Conservation (phyloP, 2,888 invertebrate genomes). For the Apamea crenata region DNA sequence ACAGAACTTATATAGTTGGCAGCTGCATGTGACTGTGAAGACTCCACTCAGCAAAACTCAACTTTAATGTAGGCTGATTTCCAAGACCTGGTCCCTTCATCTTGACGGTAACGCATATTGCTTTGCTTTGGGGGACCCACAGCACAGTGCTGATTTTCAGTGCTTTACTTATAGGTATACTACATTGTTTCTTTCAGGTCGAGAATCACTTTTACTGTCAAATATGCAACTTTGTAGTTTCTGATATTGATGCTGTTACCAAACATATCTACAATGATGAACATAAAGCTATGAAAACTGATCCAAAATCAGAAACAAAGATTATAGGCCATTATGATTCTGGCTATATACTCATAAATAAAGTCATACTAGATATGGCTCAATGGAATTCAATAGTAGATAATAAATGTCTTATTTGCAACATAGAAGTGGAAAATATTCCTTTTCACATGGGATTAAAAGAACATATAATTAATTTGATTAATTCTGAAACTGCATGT, state of each 20-base stretch:
- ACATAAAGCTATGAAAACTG: conserved; percentile 71
- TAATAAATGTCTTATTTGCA: conserved; percentile 74
- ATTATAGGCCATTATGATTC: conserved; percentile 58
- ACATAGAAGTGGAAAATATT: conserved; percentile 54
- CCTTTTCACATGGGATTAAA: conserved; percentile 67
- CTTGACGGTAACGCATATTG: not conserved
- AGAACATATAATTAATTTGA: conserved; percentile 75
- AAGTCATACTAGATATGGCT: conserved; percentile 66
- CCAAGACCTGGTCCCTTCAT: no score
- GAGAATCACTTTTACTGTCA: conserved; percentile 76
- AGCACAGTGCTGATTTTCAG: not conserved
- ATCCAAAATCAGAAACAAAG: conserved; percentile 51
- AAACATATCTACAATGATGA: conserved; percentile 70
- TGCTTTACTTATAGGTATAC: not conserved
- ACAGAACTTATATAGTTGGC: not conserved
- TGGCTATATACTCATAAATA: conserved; percentile 67
- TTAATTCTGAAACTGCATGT: conserved; percentile 67
- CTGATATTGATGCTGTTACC: conserved; percentile 56
- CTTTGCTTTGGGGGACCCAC: not conserved
- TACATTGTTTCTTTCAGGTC: conserved; percentile 72
- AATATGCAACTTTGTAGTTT: conserved; percentile 72
- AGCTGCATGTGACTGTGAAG: not conserved
- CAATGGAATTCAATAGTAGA: conserved; percentile 78
- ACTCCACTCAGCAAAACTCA: no score
- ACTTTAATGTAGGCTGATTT: no score